Conservation (phyloP, 2,113 vertebrate genomes). For the Macaca nemestrina region DNA sequence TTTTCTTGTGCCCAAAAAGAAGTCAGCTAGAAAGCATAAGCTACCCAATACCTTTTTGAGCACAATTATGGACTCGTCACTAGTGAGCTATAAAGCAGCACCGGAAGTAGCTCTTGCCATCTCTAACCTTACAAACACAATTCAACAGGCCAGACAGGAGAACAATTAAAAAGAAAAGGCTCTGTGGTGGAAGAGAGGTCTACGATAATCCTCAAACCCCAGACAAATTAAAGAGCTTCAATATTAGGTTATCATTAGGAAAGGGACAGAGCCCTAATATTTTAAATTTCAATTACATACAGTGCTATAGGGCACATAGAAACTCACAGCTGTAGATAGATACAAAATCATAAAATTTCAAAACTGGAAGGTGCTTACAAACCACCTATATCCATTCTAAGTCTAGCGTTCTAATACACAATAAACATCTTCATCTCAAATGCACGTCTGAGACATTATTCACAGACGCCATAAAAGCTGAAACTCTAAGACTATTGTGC, state of each 20-base stretch:
- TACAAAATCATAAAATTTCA: not conserved
- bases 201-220: not conserved
- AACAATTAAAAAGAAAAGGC: not conserved
- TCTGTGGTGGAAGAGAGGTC: not conserved
- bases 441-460: not conserved
- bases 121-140: not conserved
- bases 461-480: not conserved
- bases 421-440: slow-evolving; percentile 19
- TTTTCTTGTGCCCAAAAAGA: slow-evolving; percentile 7
- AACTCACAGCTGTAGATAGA: not conserved
- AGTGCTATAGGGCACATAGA: not conserved
- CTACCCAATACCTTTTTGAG: not conserved
- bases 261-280: not conserved
- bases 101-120: not conserved
- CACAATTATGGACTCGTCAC: not conserved
- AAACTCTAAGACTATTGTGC: not conserved
- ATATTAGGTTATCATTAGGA: not conserved
- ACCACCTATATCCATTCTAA: not conserved
- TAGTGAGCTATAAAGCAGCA: not conserved
- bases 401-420: not conserved
- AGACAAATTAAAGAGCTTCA: slow-evolving; percentile 22
- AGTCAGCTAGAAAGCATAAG: not conserved
- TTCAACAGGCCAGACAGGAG: not conserved
- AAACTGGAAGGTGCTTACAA: not conserved
- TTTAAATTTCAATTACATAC: not conserved